These are phyloP conservation scores for Apotomis capreana DNA, from an alignment of 2,888 invertebrate genomes.

Conservation along the genomic window DNA sequence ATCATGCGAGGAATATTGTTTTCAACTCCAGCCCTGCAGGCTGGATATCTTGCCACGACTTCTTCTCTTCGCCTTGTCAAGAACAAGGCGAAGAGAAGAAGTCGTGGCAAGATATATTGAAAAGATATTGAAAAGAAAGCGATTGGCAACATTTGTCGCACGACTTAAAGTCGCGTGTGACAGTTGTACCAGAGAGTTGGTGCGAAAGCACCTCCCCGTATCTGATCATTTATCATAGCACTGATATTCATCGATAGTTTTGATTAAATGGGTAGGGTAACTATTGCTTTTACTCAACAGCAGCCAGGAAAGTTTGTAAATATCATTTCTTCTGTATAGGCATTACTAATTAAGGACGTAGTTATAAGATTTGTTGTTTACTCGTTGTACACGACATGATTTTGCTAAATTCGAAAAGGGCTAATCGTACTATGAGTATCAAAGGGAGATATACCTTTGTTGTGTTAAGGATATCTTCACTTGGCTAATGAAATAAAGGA, in stretches of 20 bases:
- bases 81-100: too few relatives aligned
- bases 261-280: background rate
- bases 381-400: conserved; percentile 2
- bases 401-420: background rate
- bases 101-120: too few relatives aligned
- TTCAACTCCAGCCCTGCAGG: too few relatives aligned
- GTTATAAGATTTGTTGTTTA: conserved; percentile 19
- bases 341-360: conserved; percentile 12
- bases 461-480: conserved; percentile 44
- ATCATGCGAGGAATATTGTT: too few relatives aligned
- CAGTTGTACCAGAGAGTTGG: too few relatives aligned
- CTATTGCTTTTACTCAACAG: background rate
- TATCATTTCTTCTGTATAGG: conserved; percentile 3
- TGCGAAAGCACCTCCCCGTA: too few relatives aligned
- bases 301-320: conserved; percentile 1
- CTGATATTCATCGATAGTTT: background rate
- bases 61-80: too few relatives aligned
- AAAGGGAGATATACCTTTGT: background rate
- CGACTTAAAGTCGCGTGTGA: too few relatives aligned
- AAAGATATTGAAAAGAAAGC: too few relatives aligned
- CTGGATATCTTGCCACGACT: too few relatives aligned
- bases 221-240: too few relatives aligned
- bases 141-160: too few relatives aligned
- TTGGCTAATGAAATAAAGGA: conserved; percentile 53
- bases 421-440: background rate